Evolutionary conservation across 2,888 invertebrate species (phyloP).

Genomic region (Graphium colonna): DNA sequence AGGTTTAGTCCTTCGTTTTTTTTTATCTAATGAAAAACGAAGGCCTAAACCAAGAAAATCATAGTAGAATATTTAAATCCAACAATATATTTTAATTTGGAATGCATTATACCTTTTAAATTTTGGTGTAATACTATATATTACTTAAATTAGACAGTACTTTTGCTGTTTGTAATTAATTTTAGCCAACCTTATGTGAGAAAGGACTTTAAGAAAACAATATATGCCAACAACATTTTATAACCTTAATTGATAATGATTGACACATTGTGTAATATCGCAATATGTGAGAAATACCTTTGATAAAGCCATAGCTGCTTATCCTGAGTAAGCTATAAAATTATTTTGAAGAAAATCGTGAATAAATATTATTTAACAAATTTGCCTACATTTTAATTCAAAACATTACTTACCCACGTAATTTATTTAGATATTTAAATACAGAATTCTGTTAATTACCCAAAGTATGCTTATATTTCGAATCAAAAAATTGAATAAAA

Average conservation of each 20-base stretch:
- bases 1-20: too few species aligned
- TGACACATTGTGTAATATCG: constrained; percentile 37
- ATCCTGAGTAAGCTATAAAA: constrained; percentile 59
- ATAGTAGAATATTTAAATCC: too few species aligned
- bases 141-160: not conserved
- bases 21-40: too few species aligned
- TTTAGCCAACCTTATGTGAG: not conserved
- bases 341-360: constrained; percentile 26
- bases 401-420: too few species aligned
- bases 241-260: constrained; percentile 43
- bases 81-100: too few species aligned
- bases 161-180: not conserved
- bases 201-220: not conserved
- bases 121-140: not conserved
- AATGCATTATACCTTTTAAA: not conserved
- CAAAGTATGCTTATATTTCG: too few species aligned
- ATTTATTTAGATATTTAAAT: too few species aligned
- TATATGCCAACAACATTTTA: constrained; percentile 22
- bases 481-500: too few species aligned
- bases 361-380: not conserved
- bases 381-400: too few species aligned
- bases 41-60: too few species aligned
- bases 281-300: constrained; percentile 47
- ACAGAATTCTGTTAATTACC: too few species aligned
- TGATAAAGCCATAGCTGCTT: constrained; percentile 51